phyloP scores from a whole-genome alignment of 2,888 invertebrate species.

The Dicranocentrus wangi region DNA sequence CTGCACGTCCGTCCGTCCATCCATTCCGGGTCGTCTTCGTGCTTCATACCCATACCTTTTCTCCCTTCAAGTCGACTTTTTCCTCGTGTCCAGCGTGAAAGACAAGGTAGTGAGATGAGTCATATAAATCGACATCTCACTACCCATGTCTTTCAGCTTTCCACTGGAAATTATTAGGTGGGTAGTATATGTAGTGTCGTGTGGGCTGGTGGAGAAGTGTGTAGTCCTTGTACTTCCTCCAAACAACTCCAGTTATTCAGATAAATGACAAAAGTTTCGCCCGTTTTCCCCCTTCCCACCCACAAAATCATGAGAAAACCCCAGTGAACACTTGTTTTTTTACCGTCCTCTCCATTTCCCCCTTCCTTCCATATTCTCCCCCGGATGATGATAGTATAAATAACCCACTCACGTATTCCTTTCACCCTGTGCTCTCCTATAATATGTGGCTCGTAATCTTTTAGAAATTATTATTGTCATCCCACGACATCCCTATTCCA shows the following conservation, averaged over 20 bases:
- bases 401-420: slow-evolving; percentile 61
- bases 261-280: slow-evolving; percentile 46
- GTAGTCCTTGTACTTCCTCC: slow-evolving; percentile 1
- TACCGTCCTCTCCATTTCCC: not conserved
- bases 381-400: slow-evolving; percentile 40
- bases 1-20: too few relatives aligned
- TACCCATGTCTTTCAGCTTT: slow-evolving; percentile 98
- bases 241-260: slow-evolving; percentile 44
- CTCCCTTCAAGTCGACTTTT: slow-evolving; percentile 22
- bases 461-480: slow-evolving; percentile 57
- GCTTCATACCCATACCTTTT: not conserved
- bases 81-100: slow-evolving; percentile 83
- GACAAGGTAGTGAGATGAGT: slow-evolving; percentile 97
- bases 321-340: slow-evolving; percentile 10
- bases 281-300: slow-evolving; percentile 11
- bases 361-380: slow-evolving; percentile 23
- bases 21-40: too few relatives aligned
- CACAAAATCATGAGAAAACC: not conserved
- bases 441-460: slow-evolving; percentile 34
- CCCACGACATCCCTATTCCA: slow-evolving; percentile 25
- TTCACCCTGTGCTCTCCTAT: slow-evolving; percentile 37
- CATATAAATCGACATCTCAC: slow-evolving; percentile 87
- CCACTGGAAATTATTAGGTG: slow-evolving; percentile 74
- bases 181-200: too few relatives aligned
- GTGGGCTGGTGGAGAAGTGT: too few relatives aligned